Percentiles rank a stretch among this genome's conserved stretches.
Evolutionary conservation across 2,888 invertebrate species (phyloP).

Genomic region (Trichogramma dendrolimi): DNA sequence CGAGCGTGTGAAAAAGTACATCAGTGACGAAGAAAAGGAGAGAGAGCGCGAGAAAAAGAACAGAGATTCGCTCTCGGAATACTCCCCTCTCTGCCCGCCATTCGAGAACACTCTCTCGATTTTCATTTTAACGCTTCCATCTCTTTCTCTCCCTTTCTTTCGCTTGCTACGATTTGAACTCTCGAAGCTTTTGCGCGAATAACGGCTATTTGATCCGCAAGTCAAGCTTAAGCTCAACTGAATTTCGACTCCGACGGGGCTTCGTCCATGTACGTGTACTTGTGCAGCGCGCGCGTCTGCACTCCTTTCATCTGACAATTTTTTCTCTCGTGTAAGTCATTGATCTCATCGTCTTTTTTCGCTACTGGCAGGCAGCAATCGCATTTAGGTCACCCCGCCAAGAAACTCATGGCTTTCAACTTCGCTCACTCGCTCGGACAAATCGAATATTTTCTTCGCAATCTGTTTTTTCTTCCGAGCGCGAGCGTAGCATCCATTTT

Average conservation of each 20-base stretch:
- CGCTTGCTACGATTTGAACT: too few relatives aligned
- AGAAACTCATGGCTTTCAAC: constrained; percentile 14
- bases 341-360: constrained; percentile 35
- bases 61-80: too few relatives aligned
- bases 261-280: constrained; percentile 5
- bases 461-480: too few relatives aligned
- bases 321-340: constrained; percentile 24
- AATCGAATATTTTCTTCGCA: constrained; percentile 2
- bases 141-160: too few relatives aligned
- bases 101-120: too few relatives aligned
- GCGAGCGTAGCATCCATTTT: too few relatives aligned
- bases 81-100: too few relatives aligned
- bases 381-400: constrained; percentile 26
- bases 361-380: constrained; percentile 26
- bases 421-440: constrained; percentile 25
- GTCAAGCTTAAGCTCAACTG: background rate
- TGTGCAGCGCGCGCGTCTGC: constrained; percentile 6
- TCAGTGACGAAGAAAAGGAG: too few relatives aligned
- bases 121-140: too few relatives aligned
- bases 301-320: constrained; percentile 19
- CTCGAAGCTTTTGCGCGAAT: background rate
- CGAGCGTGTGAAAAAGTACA: too few relatives aligned
- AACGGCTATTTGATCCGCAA: background rate
- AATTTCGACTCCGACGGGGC: constrained; percentile 14
- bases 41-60: too few relatives aligned